phyloP scores from a whole-genome alignment of 1,140 invertebrate species.

The Augochlora pura region DNA sequence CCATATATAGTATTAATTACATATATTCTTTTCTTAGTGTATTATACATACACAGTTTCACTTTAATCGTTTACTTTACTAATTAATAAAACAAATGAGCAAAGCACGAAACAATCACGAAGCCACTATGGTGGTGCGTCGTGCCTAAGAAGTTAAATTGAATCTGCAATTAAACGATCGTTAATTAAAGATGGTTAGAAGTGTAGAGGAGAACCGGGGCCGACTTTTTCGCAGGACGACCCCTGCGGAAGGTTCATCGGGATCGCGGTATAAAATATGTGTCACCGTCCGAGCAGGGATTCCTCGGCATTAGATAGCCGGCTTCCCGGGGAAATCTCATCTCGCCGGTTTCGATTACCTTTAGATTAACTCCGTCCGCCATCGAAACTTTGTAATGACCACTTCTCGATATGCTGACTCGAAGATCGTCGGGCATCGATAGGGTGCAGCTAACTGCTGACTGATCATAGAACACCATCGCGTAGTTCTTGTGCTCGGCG shows the following conservation, averaged over 20 bases:
- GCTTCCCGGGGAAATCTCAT: slow-evolving; percentile 17
- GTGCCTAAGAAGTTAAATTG: too few species aligned
- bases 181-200: too few species aligned
- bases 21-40: too few species aligned
- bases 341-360: slow-evolving; percentile 50
- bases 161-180: too few species aligned
- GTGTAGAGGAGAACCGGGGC: too few species aligned
- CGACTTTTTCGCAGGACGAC: too few species aligned
- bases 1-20: too few species aligned
- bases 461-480: slow-evolving; percentile 78
- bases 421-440: slow-evolving; percentile 63
- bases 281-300: neutral
- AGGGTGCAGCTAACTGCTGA: slow-evolving; percentile 66
- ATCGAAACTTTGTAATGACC: slow-evolving; percentile 64
- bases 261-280: slow-evolving; percentile 7
- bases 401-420: slow-evolving; percentile 53
- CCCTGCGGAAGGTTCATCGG: neutral
- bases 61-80: too few species aligned
- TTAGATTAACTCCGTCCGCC: slow-evolving; percentile 57
- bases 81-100: too few species aligned
- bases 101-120: too few species aligned
- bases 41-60: too few species aligned
- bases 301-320: slow-evolving; percentile 13
- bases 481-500: slow-evolving; percentile 81
- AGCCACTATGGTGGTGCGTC: too few species aligned